A percentile compares a stretch with the other conserved stretches of the same genome.
Conservation (phyloP, 2,888 invertebrate species). For the Salticus scenicus region DNA sequence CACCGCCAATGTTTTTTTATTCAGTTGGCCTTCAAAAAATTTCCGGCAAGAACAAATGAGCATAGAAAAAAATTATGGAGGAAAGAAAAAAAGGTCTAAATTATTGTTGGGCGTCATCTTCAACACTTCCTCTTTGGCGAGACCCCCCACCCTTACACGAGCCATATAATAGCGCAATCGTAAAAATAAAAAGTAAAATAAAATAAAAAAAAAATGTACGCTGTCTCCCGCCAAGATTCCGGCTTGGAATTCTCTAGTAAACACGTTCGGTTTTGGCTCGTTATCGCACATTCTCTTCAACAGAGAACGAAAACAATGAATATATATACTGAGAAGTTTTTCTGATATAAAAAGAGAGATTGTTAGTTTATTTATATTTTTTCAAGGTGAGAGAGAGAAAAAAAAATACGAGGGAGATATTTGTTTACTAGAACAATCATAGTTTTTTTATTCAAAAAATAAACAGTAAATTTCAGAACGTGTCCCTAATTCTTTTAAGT, state of each 20-base stretch:
- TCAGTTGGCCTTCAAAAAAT: slow-evolving; percentile 50
- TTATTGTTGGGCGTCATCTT: slow-evolving; percentile 53
- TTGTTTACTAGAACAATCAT: too few relatives aligned
- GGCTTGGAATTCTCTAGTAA: neutral
- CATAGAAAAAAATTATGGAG: neutral
- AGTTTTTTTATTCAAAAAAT: too few relatives aligned
- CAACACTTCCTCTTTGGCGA: slow-evolving; percentile 28
- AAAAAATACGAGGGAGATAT: too few relatives aligned
- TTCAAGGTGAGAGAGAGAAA: too few relatives aligned
- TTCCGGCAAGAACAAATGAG: slow-evolving; percentile 51
- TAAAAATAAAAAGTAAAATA: too few relatives aligned
- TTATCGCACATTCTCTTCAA: slow-evolving; percentile 10
- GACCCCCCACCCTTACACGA: slow-evolving; percentile 26
- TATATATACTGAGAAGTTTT: too few relatives aligned
- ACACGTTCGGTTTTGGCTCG: neutral
- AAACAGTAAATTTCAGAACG: too few relatives aligned
- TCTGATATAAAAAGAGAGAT: too few relatives aligned
- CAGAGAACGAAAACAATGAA: too few relatives aligned
- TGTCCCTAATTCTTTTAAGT: too few relatives aligned
- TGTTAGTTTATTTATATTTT: too few relatives aligned
- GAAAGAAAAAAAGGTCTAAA: slow-evolving; percentile 24
- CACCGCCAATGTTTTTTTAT: slow-evolving; percentile 14
- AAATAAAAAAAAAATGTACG: neutral
- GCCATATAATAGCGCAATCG: neutral
- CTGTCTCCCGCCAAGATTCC: slow-evolving; percentile 30